Base-by-base conservation (phyloP, 2,888 invertebrate species). In the Opisthograptis luteolata region DNA sequence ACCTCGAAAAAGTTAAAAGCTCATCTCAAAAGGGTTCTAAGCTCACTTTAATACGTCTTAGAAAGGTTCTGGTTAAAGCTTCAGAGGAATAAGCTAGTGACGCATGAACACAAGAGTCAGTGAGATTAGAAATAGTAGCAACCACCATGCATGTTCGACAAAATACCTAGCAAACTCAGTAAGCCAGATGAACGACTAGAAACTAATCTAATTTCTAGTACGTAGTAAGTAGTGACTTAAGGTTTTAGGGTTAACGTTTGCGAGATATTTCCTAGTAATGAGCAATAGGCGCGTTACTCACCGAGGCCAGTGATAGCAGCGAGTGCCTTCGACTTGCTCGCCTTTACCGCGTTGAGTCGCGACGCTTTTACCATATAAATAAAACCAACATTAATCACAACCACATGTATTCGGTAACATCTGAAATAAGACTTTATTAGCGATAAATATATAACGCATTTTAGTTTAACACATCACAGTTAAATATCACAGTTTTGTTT, bases 291-390 rank as follows among this genome's bases (percentile, higher is more conserved):
- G 60, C 49, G 62, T 45, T 65, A 97, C 97, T 98, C 93, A 98
- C 97, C 97, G 83, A 98, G 94, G 84, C 95, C 95, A 76, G 95
- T 94, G 92, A 97, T 94, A 93, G 97, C 95, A 91, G 97, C 95
- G 92, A 96, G 94, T 92, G 96, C 96, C 91, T 94, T 93, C 91
- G 95, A 95, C 94, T 95, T 95, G 93, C 94, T 94, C 70, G 89
- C 89, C 80, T 88, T 90, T 93, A 94, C 88, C 80, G 93, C 92
- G 92, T 92, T 92, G 88, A 94, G 94, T 88, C 94, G 94, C 93
- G 92, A 87, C 56, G 91, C 91, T 92, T 93, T 90, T 89, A 88
- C 92, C 92, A 91, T 91, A 92, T 90, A 92, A 92, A 92, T 92
- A 92, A 91, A 91, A 92, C 90, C 87, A 87, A 85, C 73, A 88